Evolutionary conservation across 2,888 invertebrate genomes (phyloP).

Genomic region (Drosophila mimica): DNA sequence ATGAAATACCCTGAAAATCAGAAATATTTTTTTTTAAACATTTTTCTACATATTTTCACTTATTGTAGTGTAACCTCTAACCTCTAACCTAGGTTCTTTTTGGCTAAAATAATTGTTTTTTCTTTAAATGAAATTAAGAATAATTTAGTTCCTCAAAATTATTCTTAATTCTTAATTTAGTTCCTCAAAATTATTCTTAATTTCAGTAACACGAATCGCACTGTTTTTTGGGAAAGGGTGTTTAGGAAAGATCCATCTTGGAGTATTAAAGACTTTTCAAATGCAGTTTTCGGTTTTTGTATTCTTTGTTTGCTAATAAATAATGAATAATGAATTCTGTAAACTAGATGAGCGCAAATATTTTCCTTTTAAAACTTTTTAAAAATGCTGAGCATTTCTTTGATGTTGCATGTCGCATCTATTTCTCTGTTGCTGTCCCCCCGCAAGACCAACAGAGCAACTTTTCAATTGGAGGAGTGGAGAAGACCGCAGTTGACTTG

Average conservation of each 20-base stretch:
- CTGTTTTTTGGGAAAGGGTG: background rate
- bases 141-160: too few species aligned
- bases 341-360: constrained; percentile 29
- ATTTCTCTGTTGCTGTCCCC: background rate
- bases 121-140: background rate
- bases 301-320: background rate
- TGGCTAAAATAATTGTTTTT: background rate
- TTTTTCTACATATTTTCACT: too few species aligned
- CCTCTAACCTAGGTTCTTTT: too few species aligned
- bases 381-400: constrained; percentile 61
- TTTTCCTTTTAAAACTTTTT: constrained; percentile 16
- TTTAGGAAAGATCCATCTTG: background rate
- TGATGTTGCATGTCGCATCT: constrained; percentile 67
- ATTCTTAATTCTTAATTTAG: too few species aligned
- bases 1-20: background rate
- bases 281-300: background rate
- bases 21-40: background rate
- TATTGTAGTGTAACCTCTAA: background rate
- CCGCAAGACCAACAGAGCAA: background rate
- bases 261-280: background rate
- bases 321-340: constrained; percentile 27
- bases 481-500: constrained; percentile 44
- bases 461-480: background rate
- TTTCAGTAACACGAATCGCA: background rate
- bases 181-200: too few species aligned